Conservation (phyloP, 2,888 invertebrate species). For the Microctonus aethiopoides region DNA sequence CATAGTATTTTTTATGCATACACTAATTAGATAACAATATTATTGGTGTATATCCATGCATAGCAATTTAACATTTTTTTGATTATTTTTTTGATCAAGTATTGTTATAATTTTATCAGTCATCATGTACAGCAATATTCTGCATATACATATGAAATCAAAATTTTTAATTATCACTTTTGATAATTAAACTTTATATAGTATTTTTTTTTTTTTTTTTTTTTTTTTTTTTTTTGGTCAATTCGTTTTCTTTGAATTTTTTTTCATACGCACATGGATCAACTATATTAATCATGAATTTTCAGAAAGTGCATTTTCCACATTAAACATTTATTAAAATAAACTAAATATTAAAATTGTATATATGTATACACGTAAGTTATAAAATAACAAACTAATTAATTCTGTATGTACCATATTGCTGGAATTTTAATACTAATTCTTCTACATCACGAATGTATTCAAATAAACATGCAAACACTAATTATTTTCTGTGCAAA, state of each 20-base stretch:
- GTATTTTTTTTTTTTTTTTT: no score
- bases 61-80: background rate
- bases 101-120: background rate
- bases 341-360: background rate
- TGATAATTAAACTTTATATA: background rate
- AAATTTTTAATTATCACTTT: background rate
- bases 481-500: background rate
- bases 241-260: no score
- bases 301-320: background rate
- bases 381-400: background rate
- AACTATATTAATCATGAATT: background rate
- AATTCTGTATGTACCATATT: background rate
- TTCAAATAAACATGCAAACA: background rate
- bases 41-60: background rate
- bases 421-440: background rate
- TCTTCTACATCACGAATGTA: background rate
- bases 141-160: background rate
- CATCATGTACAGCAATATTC: background rate
- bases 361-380: background rate
- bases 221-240: no score
- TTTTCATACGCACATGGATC: background rate
- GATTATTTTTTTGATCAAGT: background rate
- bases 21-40: background rate
- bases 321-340: background rate
- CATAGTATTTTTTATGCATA: background rate